Evolutionary conservation across 1,140 invertebrate genomes (phyloP).

Genomic region (Belonocnema kinseyi): DNA sequence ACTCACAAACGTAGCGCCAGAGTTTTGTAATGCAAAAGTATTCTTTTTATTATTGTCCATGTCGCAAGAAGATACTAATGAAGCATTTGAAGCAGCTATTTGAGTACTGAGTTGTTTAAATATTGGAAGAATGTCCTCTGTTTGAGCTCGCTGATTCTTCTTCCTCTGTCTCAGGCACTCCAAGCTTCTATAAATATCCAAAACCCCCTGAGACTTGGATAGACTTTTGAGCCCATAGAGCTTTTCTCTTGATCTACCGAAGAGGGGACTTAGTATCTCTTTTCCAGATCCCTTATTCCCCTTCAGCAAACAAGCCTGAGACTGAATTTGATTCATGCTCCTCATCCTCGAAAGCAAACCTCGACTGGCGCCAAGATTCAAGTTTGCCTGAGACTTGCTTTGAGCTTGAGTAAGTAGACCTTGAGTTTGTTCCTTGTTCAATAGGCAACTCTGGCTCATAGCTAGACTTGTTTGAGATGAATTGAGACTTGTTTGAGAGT

Average conservation of each 20-base stretch:
- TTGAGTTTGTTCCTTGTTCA: constrained; percentile 73
- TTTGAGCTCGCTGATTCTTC: constrained; percentile 58
- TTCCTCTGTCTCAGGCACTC: constrained; percentile 65
- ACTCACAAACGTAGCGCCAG: neutral
- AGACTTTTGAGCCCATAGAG: constrained; percentile 76
- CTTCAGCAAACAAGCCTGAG: constrained; percentile 66
- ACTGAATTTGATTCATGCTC: constrained; percentile 68
- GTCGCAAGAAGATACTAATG: constrained; percentile 34
- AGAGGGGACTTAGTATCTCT: constrained; percentile 53
- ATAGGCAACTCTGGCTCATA: constrained; percentile 67
- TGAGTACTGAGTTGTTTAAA: constrained; percentile 62
- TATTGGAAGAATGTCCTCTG: constrained; percentile 66
- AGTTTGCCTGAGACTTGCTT: constrained; percentile 69
- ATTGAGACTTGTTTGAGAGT: constrained; percentile 65
- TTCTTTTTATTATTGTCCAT: constrained; percentile 35
- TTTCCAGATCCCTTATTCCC: constrained; percentile 47
- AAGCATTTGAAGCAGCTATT: constrained; percentile 55
- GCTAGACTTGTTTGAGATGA: constrained; percentile 67
- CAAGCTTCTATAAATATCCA: constrained; percentile 74
- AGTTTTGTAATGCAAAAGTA: neutral
- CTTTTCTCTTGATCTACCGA: constrained; percentile 75
- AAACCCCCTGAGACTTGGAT: constrained; percentile 77
- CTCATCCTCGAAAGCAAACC: constrained; percentile 67
- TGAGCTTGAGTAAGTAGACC: constrained; percentile 67
- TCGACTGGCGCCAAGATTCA: constrained; percentile 61